Base-by-base conservation (phyloP, 2,888 invertebrate genomes). In the Diarsia rubi region DNA sequence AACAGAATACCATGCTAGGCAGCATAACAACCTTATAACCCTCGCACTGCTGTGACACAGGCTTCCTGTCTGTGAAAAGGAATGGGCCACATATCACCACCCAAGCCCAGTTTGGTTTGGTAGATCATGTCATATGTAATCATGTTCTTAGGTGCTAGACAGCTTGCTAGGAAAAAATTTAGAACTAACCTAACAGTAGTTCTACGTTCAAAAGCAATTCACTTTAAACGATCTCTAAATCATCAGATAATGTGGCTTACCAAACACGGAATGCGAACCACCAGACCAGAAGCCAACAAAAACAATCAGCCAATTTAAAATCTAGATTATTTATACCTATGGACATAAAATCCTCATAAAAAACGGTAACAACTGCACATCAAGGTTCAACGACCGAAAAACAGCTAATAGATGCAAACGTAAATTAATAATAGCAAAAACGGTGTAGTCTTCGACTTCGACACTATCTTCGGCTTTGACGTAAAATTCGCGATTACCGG, bases 381-480 rank as follows among this genome's bases (percentile, higher is more conserved):
- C 69, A 54, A 71, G 52, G 88, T 82, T 86, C 84, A 72, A 49
- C 79, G 82, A 79, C 88, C 88, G 81, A 75, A 78, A 84, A 78
- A 70, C 67, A 47, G 37, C 67, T 44, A 72, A 73, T 60, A 83
- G 62, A 68, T 63, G 69, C 76, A 62, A 77, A 71, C 31, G 63
- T 64, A 68, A 82, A 84, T 79, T 79, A 81, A 84, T 86, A 83
- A 80, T 42, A 73, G 68, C 78, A 79, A 84, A 85, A 83, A 78
- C 47, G 8, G 47, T 52, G 57, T 62, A 82, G 63, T 54, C 27
- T 44, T 69, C 62, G 65, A 67, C 68, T 31, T 59, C 59, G 59
- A 64, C 60, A 37, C 42, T 78, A 69, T 83, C 67, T 73, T 71
- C 47, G 65, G 19, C 49, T 71, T 69, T 82, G 69, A 77, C 77